Percentiles rank a stretch among this genome's conserved stretches.
Conservation (phyloP, 2,797 vertebrate genomes). For the Enteromius mattozi region DNA sequence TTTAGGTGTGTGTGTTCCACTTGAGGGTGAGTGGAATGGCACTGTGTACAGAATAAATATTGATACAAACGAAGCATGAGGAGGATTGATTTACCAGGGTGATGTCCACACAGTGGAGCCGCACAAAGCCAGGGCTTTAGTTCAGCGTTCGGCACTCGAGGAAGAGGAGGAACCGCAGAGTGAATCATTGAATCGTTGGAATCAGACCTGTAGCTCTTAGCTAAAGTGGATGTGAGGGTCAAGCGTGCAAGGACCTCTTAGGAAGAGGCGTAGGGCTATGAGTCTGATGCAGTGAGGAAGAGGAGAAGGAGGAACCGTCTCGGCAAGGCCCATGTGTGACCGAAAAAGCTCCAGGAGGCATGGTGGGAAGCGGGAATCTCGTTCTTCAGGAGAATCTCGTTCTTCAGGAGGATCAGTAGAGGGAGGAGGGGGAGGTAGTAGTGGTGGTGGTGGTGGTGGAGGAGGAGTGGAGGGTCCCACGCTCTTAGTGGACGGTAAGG, state of each 20-base stretch:
- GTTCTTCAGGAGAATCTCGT: conserved; percentile 71
- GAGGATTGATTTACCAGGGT: conserved; percentile 75
- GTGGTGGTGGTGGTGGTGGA: conserved; percentile 51
- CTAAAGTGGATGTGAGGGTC: conserved; percentile 52
- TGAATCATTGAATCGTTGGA: conserved; percentile 28
- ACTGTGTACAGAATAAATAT: conserved; percentile 82
- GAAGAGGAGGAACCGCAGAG: conserved; percentile 36
- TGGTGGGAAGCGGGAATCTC: conserved; percentile 76
- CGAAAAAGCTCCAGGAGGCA: conserved; percentile 80
- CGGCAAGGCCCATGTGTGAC: conserved; percentile 78
- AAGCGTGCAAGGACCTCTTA: conserved; percentile 56
- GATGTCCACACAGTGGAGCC: conserved; percentile 57
- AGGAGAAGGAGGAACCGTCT: conserved; percentile 67
- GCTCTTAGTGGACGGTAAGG: conserved; percentile 78
- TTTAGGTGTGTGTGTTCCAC: conserved; percentile 33
- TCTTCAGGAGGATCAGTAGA: conserved; percentile 64
- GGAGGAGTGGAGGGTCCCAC: conserved; percentile 69
- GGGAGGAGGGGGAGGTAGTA: conserved; percentile 59
- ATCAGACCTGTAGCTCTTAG: conserved; percentile 39
- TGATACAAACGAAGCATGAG: conserved; percentile 79
- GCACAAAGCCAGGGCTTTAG: conserved; percentile 28
- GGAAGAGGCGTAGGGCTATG: conserved; percentile 65
- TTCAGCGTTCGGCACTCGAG: conserved; percentile 18
- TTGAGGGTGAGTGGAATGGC: conserved; percentile 63
- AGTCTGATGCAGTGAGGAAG: conserved; percentile 70